Evolutionary conservation across 2,888 invertebrate species (phyloP).

Genomic region (Patella caerulea): DNA sequence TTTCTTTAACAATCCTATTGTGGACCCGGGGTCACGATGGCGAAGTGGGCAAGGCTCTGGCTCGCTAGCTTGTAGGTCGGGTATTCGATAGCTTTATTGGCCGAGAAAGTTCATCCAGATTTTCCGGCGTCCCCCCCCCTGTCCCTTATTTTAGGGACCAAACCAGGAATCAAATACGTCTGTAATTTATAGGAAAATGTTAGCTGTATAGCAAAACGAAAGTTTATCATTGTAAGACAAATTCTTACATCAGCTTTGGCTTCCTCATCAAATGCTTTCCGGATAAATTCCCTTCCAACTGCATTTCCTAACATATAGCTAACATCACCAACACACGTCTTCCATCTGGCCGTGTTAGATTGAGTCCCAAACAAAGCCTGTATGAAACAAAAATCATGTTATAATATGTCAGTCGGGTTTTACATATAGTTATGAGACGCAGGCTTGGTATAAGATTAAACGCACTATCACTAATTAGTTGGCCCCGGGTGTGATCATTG

Average conservation of each 20-base stretch:
- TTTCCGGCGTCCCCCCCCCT: background rate
- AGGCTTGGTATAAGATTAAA: no score
- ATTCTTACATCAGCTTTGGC: constrained; percentile 81
- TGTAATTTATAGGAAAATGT: background rate
- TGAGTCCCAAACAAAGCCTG: constrained; percentile 68
- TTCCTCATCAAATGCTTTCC: constrained; percentile 88
- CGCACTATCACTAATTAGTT: no score
- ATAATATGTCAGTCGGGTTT: no score
- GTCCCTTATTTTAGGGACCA: no score
- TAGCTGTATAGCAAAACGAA: background rate
- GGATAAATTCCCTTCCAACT: constrained; percentile 90
- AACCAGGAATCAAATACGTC: no score
- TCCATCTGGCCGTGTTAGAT: constrained; percentile 86
- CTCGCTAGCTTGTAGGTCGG: no score
- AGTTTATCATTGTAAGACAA: background rate
- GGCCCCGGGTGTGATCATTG: background rate
- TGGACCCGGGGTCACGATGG: no score
- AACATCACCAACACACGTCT: constrained; percentile 89
- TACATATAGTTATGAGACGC: background rate
- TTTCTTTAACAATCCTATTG: no score
- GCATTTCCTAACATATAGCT: constrained; percentile 92
- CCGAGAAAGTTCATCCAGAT: no score
- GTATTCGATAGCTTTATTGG: no score
- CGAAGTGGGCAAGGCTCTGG: no score
- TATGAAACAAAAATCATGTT: constrained; percentile 12